Conservation (phyloP, 2,797 vertebrate species). For the Gadopsis bispinosus region DNA sequence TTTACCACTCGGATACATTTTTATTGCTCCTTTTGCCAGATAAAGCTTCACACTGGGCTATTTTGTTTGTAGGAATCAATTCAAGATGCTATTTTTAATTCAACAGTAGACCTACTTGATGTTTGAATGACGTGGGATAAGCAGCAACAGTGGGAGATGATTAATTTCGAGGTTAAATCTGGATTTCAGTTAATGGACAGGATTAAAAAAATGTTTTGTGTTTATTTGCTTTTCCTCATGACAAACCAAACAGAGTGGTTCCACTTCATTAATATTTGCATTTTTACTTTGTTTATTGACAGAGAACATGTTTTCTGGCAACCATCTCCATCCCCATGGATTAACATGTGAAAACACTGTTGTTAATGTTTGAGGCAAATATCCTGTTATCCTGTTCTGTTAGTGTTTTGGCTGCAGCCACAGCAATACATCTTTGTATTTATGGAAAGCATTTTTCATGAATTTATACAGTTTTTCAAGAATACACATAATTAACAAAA, state of each 20-base stretch:
- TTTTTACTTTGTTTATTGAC: constrained; percentile 46
- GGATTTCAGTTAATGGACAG: constrained; percentile 16
- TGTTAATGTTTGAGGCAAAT: constrained; percentile 60
- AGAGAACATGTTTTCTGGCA: constrained; percentile 30
- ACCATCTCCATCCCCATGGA: constrained; percentile 36
- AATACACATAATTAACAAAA: not conserved
- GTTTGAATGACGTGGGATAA: not conserved
- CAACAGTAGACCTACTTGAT: not conserved
- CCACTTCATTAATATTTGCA: constrained; percentile 55
- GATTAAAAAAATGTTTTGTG: constrained; percentile 11
- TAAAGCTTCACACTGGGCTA: not conserved
- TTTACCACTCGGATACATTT: not conserved
- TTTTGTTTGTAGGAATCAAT: not conserved
- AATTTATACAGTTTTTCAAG: not conserved
- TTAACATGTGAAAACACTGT: constrained; percentile 58
- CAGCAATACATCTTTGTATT: not conserved
- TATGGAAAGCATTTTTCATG: not conserved
- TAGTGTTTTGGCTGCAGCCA: constrained; percentile 1
- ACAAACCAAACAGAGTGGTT: constrained; percentile 37
- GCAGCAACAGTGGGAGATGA: not conserved
- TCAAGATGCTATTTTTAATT: not conserved
- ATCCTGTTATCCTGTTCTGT: constrained; percentile 33
- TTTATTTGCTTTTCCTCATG: constrained; percentile 40
- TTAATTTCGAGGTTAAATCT: constrained; percentile 2
- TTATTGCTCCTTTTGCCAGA: not conserved